Percentiles rank a stretch among this genome's conserved stretches.
These are phyloP conservation scores for Polydrusus cervinus DNA, from an alignment of 2,888 invertebrate species.

Conservation along the genomic window DNA sequence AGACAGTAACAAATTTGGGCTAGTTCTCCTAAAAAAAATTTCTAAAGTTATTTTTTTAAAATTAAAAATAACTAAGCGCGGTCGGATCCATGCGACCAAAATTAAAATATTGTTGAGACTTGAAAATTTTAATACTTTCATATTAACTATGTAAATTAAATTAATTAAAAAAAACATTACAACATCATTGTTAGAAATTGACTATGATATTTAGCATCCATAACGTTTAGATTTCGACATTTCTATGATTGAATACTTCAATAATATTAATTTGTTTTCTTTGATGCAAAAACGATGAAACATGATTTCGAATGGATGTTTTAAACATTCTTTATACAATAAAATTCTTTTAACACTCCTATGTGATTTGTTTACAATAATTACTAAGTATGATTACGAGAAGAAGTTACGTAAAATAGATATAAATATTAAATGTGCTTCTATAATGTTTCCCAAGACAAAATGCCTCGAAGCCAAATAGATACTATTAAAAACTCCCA, in stretches of 20 bases:
- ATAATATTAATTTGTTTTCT: constrained; percentile 24
- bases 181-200: background rate
- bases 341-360: constrained; percentile 35
- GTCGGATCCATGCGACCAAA: no score
- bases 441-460: constrained; percentile 36
- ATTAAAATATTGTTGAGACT: no score
- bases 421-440: constrained; percentile 44
- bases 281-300: constrained; percentile 16
- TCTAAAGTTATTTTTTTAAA: no score
- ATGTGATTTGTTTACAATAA: constrained; percentile 32
- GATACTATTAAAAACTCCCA: constrained; percentile 43
- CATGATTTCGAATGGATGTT: constrained; percentile 13
- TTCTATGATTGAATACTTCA: constrained; percentile 18
- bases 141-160: background rate
- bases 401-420: constrained; percentile 31
- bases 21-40: background rate
- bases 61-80: no score
- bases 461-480: constrained; percentile 28
- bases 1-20: constrained; percentile 23
- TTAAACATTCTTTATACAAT: constrained; percentile 6
- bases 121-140: constrained; percentile 1
- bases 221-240: constrained; percentile 6
- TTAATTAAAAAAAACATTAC: background rate
- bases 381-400: constrained; percentile 37
- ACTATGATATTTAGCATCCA: constrained; percentile 7